Conservation (phyloP, 2,888 invertebrate genomes). For the Acanthococcus lagerstroemiae region DNA sequence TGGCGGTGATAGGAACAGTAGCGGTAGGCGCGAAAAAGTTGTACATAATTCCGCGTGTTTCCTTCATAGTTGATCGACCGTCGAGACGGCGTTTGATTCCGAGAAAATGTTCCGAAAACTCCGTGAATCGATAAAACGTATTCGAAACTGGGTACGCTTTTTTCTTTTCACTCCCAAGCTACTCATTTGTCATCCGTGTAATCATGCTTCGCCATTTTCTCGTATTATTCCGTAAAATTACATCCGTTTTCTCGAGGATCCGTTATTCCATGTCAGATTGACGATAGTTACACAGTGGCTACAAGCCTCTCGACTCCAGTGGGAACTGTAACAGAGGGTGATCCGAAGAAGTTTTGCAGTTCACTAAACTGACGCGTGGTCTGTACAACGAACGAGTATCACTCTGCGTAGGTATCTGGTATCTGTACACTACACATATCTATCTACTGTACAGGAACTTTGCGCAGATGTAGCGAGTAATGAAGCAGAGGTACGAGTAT, state of each 20-base stretch:
- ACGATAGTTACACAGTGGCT: no score
- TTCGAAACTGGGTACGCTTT: not conserved
- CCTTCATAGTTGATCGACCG: constrained; percentile 26
- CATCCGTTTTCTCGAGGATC: constrained; percentile 14
- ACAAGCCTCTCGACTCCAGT: no score
- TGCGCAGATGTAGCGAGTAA: no score
- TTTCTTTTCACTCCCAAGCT: not conserved
- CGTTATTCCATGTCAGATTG: not conserved
- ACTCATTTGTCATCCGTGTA: constrained; percentile 27
- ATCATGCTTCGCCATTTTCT: constrained; percentile 28
- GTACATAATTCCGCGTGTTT: constrained; percentile 2
- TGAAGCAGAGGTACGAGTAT: no score
- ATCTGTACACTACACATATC: no score
- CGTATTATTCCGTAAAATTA: constrained; percentile 29
- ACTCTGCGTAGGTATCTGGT: no score
- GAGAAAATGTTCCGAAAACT: not conserved
- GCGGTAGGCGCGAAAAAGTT: not conserved
- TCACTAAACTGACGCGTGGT: no score
- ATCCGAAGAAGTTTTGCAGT: no score
- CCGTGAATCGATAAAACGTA: not conserved
- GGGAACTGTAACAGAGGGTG: no score
- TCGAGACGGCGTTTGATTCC: not conserved
- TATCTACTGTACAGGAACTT: no score
- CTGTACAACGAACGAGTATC: no score
- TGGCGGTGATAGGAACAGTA: no score